These are phyloP conservation scores for Apis florea DNA, from an alignment of 1,140 invertebrate species.

Conservation along the genomic window DNA sequence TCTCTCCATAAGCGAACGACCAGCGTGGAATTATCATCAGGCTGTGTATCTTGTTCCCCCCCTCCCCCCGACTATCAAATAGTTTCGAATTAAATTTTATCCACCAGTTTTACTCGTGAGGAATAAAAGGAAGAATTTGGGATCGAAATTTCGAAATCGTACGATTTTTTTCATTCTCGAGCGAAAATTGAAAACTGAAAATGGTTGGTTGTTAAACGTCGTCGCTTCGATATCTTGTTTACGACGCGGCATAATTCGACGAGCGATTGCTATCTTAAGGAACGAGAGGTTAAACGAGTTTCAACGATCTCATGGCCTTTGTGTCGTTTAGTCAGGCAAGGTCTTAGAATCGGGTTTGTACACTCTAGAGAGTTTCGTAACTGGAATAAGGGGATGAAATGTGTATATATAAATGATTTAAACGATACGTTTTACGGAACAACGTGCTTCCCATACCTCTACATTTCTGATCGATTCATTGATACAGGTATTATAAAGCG, in stretches of 20 bases:
- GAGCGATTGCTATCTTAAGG: background rate
- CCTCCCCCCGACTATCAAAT: no score
- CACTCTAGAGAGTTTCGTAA: conserved; percentile 28
- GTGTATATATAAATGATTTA: conserved; percentile 32
- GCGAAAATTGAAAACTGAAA: no score
- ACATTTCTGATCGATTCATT: background rate
- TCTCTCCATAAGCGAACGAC: conserved; percentile 37
- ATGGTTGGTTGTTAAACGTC: no score
- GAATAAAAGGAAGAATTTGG: no score
- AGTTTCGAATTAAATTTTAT: no score
- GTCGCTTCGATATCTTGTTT: background rate
- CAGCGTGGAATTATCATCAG: conserved; percentile 37
- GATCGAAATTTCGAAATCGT: no score
- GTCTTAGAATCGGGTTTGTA: conserved; percentile 16
- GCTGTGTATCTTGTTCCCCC: background rate
- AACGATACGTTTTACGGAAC: conserved; percentile 19
- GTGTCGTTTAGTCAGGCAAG: background rate
- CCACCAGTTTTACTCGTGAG: no score
- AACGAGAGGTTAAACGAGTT: background rate
- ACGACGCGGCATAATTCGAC: background rate
- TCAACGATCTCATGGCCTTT: background rate
- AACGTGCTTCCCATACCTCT: conserved; percentile 20
- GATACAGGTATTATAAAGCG: conserved; percentile 21
- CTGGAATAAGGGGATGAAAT: conserved; percentile 44
- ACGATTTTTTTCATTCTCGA: background rate